Evolutionary conservation across 2,113 vertebrate species (phyloP), one percentile per base, ranked within the genome.

Genomic region (Zosterops hypoxanthus): DNA sequence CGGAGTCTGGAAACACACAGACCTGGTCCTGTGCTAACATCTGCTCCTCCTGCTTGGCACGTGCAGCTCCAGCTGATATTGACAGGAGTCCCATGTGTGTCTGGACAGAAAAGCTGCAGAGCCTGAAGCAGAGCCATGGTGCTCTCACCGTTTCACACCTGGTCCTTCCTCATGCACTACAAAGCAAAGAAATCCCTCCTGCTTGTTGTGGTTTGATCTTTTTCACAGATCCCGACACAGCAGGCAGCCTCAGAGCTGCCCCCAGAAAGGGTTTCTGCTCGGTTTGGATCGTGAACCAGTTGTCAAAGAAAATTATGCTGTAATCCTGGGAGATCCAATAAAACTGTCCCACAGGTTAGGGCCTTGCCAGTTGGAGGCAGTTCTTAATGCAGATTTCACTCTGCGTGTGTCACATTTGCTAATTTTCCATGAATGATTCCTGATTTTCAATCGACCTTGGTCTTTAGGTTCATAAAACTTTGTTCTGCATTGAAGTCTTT

Each of bases 391-490:
- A 94, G 88, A 90, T 86, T 93, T 97, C 90, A 78, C 47, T 93
- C 90, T 29, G 41, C 1, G 0, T 83, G 64, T 94, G 80, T 93
- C 94, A 63, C 44, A 56, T 92, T 66, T 92, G 71, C 82, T 94
- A 93, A 93, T 93, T 96, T 96, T 93, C 93, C 88, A 31, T 93
- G 85, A 95, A 94, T 91, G 87, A 93, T 95, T 95, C 85, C 94
- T 93, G 88, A 88, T 88, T 97, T 93, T 95, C 88, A 96, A 83
- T 92, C 4, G 25, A 93, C 93, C 94, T 96, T 92, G 77, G 64
- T 85, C 95, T 93, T 96, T 77, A 78, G 79, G 52, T 90, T 88
- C 63, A 14, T 93, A 95, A 94, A 93, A 92, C 75, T 91, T 81
- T 77, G 53, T 64, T 96, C 86, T 76, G 64, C 82, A 82, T 33